A percentile compares a stretch with the other conserved stretches of the same genome.
Conservation (phyloP, 2,888 invertebrate species). For the Pecten maximus region DNA sequence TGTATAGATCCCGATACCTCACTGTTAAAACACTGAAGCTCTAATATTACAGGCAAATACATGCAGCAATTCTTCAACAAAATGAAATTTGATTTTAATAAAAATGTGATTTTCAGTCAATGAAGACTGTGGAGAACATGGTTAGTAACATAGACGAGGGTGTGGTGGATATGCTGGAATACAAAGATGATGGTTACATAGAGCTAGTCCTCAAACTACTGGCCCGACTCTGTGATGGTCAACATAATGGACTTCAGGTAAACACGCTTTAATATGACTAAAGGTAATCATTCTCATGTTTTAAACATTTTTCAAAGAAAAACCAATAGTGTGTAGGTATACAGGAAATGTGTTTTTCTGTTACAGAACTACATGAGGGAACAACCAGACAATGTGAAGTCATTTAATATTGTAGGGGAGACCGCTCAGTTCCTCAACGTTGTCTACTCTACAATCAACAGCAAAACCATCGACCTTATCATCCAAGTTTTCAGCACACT, state of each 20-base stretch:
- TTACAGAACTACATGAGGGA: constrained; percentile 81
- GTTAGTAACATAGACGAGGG: constrained; percentile 73
- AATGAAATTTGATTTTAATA: not conserved
- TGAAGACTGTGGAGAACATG: constrained; percentile 64
- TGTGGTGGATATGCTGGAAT: constrained; percentile 77
- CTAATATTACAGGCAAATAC: too few species aligned
- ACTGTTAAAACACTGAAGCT: not conserved
- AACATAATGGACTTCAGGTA: constrained; percentile 81
- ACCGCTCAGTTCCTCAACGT: constrained; percentile 81
- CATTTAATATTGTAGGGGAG: constrained; percentile 82
- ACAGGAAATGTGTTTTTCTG: not conserved
- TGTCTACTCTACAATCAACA: constrained; percentile 81
- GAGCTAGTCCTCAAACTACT: constrained; percentile 81
- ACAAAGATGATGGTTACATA: constrained; percentile 82
- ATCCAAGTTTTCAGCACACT: constrained; percentile 82
- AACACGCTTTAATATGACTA: not conserved
- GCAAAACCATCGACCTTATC: constrained; percentile 79
- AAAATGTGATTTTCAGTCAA: not conserved
- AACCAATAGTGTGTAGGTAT: too few species aligned
- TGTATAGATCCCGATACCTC: not conserved
- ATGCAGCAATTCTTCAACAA: too few species aligned
- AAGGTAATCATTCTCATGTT: not conserved
- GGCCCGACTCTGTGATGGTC: constrained; percentile 82
- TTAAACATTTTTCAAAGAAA: too few species aligned
- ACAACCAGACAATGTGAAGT: constrained; percentile 82